Evolutionary conservation across 1,140 invertebrate genomes (phyloP).

Genomic region (Drosophila funebris): DNA sequence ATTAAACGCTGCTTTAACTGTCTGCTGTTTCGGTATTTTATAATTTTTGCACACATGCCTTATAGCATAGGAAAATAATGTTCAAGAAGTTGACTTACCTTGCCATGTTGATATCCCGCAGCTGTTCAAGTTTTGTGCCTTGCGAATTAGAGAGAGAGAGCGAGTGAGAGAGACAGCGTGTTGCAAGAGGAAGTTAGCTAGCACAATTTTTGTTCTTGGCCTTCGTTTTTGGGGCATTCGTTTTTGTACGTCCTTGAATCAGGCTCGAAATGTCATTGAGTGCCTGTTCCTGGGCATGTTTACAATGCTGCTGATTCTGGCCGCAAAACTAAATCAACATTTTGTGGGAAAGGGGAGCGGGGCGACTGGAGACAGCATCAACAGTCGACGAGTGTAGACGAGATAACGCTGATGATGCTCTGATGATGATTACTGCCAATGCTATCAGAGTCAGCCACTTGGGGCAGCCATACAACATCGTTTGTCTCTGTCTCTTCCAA

Average conservation of each 20-base stretch:
- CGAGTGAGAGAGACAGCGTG: neutral
- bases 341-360: neutral
- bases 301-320: slow-evolving; percentile 41
- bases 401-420: slow-evolving; percentile 50
- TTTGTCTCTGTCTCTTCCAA: slow-evolving; percentile 59
- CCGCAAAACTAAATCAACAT: slow-evolving; percentile 60
- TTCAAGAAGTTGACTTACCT: slow-evolving; percentile 50
- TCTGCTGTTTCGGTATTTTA: no score
- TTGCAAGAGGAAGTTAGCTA: neutral
- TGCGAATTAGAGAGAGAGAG: neutral
- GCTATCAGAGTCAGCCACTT: slow-evolving; percentile 26
- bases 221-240: slow-evolving; percentile 40
- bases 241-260: slow-evolving; percentile 28
- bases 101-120: slow-evolving; percentile 54
- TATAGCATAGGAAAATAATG: neutral
- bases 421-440: slow-evolving; percentile 54
- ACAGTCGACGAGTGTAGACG: neutral
- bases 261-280: slow-evolving; percentile 44
- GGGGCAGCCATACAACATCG: slow-evolving; percentile 52
- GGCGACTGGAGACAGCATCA: neutral
- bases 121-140: slow-evolving; percentile 9
- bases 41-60: no score
- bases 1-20: no score
- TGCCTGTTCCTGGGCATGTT: slow-evolving; percentile 35
- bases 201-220: slow-evolving; percentile 41